phyloP scores from a whole-genome alignment of 2,888 invertebrate species.

The Amaurobius ferox region DNA sequence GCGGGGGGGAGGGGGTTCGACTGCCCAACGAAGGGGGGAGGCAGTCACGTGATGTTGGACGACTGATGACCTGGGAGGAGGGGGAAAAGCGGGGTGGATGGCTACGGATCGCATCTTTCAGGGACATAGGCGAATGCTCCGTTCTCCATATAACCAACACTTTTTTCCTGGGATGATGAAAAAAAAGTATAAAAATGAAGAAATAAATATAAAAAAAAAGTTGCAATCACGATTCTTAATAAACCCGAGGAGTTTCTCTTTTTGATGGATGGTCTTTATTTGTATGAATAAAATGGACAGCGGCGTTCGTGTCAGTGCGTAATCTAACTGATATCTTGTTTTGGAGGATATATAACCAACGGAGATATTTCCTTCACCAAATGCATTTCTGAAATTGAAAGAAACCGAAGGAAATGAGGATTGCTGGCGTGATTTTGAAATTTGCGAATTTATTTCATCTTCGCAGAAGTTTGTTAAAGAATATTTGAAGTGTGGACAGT shows the following conservation, averaged over 20 bases:
- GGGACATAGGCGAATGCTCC: slow-evolving; percentile 36
- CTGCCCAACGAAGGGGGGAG: slow-evolving; percentile 34
- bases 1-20: slow-evolving; percentile 35
- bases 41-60: slow-evolving; percentile 56
- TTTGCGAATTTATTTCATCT: no score
- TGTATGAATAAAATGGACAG: slow-evolving; percentile 59
- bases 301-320: slow-evolving; percentile 52
- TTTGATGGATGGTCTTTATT: slow-evolving; percentile 62
- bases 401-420: neutral
- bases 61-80: slow-evolving; percentile 61
- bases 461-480: no score
- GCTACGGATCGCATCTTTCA: slow-evolving; percentile 57
- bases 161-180: slow-evolving; percentile 39
- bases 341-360: neutral
- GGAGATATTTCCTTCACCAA: slow-evolving; percentile 2
- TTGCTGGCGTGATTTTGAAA: no score
- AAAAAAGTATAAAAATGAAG: slow-evolving; percentile 20
- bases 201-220: slow-evolving; percentile 28
- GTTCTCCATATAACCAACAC: slow-evolving; percentile 60
- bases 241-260: slow-evolving; percentile 44
- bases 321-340: slow-evolving; percentile 51
- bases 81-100: slow-evolving; percentile 13
- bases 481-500: no score
- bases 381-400: slow-evolving; percentile 5
- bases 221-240: slow-evolving; percentile 69